phyloP scores from a whole-genome alignment of 1,140 invertebrate species.

The Onthophagus taurus region DNA sequence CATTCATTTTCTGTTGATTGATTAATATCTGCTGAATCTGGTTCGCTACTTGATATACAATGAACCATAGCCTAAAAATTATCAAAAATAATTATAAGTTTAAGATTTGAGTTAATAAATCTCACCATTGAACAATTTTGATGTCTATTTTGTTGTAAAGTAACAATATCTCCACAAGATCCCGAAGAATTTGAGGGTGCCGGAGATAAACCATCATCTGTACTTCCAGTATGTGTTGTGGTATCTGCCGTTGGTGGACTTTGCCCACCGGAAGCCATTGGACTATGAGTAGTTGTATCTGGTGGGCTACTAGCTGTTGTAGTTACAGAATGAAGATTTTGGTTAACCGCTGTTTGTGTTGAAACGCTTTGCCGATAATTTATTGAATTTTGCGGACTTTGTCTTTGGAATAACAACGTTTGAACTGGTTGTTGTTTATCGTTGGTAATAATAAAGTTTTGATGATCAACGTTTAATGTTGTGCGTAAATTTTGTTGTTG shows the following conservation, averaged over 20 bases:
- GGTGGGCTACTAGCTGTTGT: slow-evolving; percentile 51
- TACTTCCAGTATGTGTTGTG: slow-evolving; percentile 46
- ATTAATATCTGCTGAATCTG: slow-evolving; percentile 51
- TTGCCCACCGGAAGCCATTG: slow-evolving; percentile 43
- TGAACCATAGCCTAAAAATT: slow-evolving; percentile 66
- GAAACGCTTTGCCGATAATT: slow-evolving; percentile 56
- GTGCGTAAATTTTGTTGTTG: slow-evolving; percentile 20
- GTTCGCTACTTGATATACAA: slow-evolving; percentile 74
- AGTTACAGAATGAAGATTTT: slow-evolving; percentile 46
- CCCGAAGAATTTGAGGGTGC: slow-evolving; percentile 34
- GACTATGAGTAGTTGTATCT: slow-evolving; percentile 73
- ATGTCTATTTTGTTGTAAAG: slow-evolving; percentile 31
- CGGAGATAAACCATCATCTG: slow-evolving; percentile 38
- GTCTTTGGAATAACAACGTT: slow-evolving; percentile 40
- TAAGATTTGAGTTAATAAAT: not conserved
- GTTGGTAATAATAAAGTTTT: slow-evolving; percentile 31
- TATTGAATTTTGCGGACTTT: slow-evolving; percentile 29
- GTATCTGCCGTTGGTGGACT: slow-evolving; percentile 49
- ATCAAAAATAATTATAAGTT: not conserved
- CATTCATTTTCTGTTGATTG: slow-evolving; percentile 30
- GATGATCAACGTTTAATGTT: slow-evolving; percentile 32
- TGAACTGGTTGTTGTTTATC: slow-evolving; percentile 40
- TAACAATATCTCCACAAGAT: slow-evolving; percentile 21
- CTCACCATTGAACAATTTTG: slow-evolving; percentile 45
- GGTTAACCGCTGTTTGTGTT: slow-evolving; percentile 59